These are phyloP conservation scores for Heliocidaris erythrogramma DNA, from an alignment of 35 echinoderm and acorn worm species.

Conservation along the genomic window DNA sequence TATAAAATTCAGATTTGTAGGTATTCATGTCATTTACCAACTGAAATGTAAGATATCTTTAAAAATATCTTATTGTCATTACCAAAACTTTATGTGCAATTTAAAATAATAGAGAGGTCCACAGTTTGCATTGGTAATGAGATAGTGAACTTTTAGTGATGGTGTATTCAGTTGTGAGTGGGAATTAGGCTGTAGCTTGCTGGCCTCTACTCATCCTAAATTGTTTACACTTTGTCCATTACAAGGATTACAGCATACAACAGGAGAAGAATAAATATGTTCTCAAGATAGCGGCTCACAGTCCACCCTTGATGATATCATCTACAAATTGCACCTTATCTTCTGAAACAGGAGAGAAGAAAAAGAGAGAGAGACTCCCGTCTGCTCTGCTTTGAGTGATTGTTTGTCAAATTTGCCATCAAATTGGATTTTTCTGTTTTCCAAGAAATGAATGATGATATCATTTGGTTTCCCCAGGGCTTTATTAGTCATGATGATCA, in stretches of 20 bases:
- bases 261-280: conserved; percentile 4
- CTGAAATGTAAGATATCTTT: too few relatives aligned
- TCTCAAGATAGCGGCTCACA: neutral
- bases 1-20: too few relatives aligned
- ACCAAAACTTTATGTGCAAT: neutral
- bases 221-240: conserved; percentile 12
- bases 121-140: neutral
- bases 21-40: too few relatives aligned
- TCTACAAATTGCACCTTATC: neutral
- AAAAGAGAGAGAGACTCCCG: neutral
- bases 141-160: neutral
- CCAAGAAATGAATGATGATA: neutral
- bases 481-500: too few relatives aligned
- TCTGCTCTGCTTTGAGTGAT: neutral
- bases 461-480: too few relatives aligned
- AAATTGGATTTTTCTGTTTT: neutral
- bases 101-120: neutral
- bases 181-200: neutral
- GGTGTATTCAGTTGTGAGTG: neutral
- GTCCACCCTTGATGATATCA: neutral
- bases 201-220: neutral
- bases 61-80: neutral
- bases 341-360: neutral
- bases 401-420: neutral
- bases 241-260: conserved; percentile 17